Conservation (phyloP, 2,888 invertebrate genomes). For the Pachycephus smyrnensis region DNA sequence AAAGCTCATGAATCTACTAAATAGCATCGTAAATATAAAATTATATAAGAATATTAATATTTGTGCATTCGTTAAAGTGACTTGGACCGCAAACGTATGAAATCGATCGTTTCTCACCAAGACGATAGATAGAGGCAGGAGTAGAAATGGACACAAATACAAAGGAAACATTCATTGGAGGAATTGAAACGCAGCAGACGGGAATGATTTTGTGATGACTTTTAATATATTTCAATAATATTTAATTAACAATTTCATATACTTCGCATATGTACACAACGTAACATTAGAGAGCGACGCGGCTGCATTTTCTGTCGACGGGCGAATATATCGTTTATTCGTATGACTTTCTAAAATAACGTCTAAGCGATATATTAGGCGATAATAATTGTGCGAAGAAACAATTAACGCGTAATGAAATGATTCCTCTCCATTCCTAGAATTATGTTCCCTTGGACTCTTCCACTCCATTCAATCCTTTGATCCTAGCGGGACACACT, state of each 20-base stretch:
- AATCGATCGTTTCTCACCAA: not conserved
- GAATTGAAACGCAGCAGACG: conserved; percentile 48
- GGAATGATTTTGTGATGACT: conserved; percentile 35
- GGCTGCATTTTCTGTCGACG: not conserved
- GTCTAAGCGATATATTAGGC: not conserved
- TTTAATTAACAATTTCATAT: conserved; percentile 54
- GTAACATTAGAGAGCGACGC: conserved; percentile 41
- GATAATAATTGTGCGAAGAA: not conserved
- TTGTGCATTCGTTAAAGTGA: not conserved
- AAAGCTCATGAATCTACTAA: not conserved
- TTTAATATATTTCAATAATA: conserved; percentile 56
- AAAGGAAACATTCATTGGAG: conserved; percentile 18
- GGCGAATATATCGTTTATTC: not conserved
- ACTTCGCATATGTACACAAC: conserved; percentile 51
- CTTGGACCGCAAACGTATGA: not conserved
- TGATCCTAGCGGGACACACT: not conserved
- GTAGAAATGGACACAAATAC: not conserved
- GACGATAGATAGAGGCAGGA: not conserved
- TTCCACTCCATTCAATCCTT: not conserved
- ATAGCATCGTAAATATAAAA: not conserved
- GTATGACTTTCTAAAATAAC: not conserved
- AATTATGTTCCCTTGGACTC: not conserved
- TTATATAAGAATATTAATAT: not conserved
- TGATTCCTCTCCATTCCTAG: not conserved
- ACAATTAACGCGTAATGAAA: not conserved